phyloP scores from a whole-genome alignment of 2,797 vertebrate species.

The Cygnus olor region DNA sequence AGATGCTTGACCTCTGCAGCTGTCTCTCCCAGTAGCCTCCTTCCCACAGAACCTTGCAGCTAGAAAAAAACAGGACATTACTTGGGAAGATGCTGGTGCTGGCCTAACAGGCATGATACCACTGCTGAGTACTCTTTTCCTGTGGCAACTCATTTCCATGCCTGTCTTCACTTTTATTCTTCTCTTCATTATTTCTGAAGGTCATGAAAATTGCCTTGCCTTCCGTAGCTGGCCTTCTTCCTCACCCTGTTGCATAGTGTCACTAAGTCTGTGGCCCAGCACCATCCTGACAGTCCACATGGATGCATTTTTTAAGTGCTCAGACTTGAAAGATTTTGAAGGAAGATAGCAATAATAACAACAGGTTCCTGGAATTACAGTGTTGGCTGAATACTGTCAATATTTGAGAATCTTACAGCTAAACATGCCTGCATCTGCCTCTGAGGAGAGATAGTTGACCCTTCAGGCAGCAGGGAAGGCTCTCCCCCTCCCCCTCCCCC shows the following conservation, averaged over 20 bases:
- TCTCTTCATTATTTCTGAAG: background rate
- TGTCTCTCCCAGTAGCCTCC: background rate
- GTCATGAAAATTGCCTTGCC: background rate
- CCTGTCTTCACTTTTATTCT: background rate
- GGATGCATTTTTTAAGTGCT: background rate
- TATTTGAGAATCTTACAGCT: background rate
- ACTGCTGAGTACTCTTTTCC: background rate
- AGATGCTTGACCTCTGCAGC: background rate
- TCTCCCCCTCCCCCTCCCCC: background rate
- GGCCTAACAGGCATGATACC: background rate
- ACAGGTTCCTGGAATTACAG: constrained; percentile 8
- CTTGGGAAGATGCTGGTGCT: background rate
- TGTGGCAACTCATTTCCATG: background rate
- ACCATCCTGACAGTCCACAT: background rate
- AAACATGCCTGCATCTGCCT: background rate
- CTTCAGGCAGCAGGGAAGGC: background rate
- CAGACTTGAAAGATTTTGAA: background rate
- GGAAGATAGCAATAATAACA: background rate
- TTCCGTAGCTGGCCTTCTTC: background rate
- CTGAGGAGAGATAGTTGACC: background rate
- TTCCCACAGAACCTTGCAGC: background rate
- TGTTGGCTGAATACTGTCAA: background rate
- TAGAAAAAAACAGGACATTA: background rate
- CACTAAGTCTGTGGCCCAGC: background rate
- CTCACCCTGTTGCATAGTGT: background rate